Base-by-base conservation (phyloP, 2,113 vertebrate genomes). In the Rhadina sibilatrix region DNA sequence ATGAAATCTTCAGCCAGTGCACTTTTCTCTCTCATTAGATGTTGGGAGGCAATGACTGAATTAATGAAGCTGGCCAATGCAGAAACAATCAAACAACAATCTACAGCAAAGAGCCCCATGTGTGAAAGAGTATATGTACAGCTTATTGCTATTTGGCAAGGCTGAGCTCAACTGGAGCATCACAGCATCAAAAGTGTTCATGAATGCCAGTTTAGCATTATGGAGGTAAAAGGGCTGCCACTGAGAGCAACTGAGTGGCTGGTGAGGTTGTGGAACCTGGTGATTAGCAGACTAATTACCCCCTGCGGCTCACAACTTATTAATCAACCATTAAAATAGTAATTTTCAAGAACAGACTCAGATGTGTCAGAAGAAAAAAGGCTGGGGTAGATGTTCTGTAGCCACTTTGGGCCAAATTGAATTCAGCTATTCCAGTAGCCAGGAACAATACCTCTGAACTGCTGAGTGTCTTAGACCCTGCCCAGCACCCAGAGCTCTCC, bases 291-390 rank as follows among this genome's bases (percentile, higher is more conserved):
- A 65, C 76, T 97, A 96, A 97, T 97, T 96, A 94, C 61, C 47
- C 93, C 87, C 88, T n/a, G 90, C 95, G 91, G 95, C 90, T 96
- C 94, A 91, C 90, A 92, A 93, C 47, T 97, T 66, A 95, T 97
- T 97, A 97, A 98, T 98, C 94, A 96, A 93, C 87, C 75, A 95
- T 93, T 97, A 97, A 97, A 96, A 89, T 35, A 94, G 94, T 85
- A 0, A 15, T 96, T 97, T 97, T 47, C 56, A 89, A 87, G 76
- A 82, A 68, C 33, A 78, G 64, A 71, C 44, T 83, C 40, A 83
- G 64, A 69, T 42, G 31, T 33, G n/a, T 27, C 21, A 69, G 28
- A 68, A 59, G n/a, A 21, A 93, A 57, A 90, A 93, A 83, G 35
- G 21, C 52, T 77, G 30, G 24, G 50, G 27, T 74, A 83, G 42